Evolutionary conservation across 2,113 vertebrate genomes (phyloP).

Genomic region (Cyphomyrus plagiostoma): DNA sequence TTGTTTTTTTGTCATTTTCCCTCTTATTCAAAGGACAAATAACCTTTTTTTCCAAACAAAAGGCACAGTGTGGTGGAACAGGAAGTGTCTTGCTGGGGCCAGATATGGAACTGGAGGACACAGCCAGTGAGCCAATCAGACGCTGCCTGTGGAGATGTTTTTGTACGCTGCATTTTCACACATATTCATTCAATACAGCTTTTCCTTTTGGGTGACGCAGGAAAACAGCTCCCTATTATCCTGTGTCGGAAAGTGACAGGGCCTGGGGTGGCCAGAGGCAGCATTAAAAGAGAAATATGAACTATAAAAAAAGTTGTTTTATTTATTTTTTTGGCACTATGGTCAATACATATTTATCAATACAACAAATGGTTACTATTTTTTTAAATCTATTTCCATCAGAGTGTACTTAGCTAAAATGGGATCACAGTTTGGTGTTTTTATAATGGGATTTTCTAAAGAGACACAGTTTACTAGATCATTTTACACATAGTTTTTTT

Average conservation of each 20-base stretch:
- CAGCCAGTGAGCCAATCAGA: conserved; percentile 46
- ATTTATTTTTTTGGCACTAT: not conserved
- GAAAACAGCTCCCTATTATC: conserved; percentile 53
- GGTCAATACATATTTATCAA: conserved; percentile 10
- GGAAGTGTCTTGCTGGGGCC: conserved; percentile 57
- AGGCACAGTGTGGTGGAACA: conserved; percentile 38
- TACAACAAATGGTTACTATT: not conserved
- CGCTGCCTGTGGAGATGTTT: conserved; percentile 53
- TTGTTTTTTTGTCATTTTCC: conserved; percentile 41
- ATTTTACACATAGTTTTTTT: not conserved
- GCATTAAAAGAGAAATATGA: conserved; percentile 55
- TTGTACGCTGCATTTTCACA: conserved; percentile 64
- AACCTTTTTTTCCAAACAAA: conserved; percentile 23
- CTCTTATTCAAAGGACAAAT: conserved; percentile 44
- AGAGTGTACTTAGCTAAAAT: not conserved
- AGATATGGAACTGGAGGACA: conserved; percentile 41
- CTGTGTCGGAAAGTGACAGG: conserved; percentile 57
- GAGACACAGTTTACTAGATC: too few species aligned
- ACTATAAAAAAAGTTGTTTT: conserved; percentile 15
- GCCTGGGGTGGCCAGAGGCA: conserved; percentile 51
- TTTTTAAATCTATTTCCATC: not conserved
- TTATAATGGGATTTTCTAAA: not conserved
- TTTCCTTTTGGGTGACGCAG: conserved; percentile 52
- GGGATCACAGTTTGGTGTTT: not conserved
- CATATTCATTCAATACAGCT: conserved; percentile 61